phyloP scores from a whole-genome alignment of 2,888 invertebrate species.

The Erebia ligea region DNA sequence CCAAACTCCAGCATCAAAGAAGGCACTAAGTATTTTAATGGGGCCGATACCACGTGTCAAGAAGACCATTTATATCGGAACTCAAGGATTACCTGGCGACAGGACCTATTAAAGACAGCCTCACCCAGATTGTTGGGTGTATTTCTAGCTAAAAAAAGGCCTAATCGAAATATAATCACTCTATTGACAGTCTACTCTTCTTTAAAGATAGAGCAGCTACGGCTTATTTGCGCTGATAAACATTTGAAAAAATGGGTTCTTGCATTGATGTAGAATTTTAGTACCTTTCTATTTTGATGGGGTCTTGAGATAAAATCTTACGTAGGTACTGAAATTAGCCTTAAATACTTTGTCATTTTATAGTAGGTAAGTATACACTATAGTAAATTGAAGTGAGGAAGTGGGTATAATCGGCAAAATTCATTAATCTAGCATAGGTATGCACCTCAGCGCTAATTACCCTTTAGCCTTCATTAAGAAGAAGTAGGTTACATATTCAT shows the following conservation, averaged over 20 bases:
- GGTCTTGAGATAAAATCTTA: neutral
- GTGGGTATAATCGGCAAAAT: too few species aligned
- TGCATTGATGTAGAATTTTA: too few species aligned
- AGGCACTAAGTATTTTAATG: neutral
- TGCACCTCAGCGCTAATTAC: too few species aligned
- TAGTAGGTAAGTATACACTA: too few species aligned
- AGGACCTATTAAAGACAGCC: slow-evolving; percentile 50
- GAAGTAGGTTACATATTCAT: too few species aligned
- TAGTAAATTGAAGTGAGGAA: too few species aligned
- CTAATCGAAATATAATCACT: slow-evolving; percentile 22
- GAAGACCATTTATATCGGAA: slow-evolving; percentile 44
- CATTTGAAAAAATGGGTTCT: neutral
- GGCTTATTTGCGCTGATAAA: neutral
- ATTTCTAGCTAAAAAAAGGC: slow-evolving; percentile 4
- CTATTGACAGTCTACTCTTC: slow-evolving; percentile 16
- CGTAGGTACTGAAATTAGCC: neutral
- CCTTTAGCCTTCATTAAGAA: too few species aligned
- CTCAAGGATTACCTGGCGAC: slow-evolving; percentile 64
- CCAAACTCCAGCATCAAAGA: neutral
- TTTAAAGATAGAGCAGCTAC: slow-evolving; percentile 5
- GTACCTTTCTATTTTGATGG: too few species aligned
- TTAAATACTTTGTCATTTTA: neutral
- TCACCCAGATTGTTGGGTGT: slow-evolving; percentile 2
- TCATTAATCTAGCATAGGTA: too few species aligned
- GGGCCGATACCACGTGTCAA: slow-evolving; percentile 2